These are phyloP conservation scores for Perca flavescens DNA, from an alignment of 2,113 vertebrate species.

Conservation along the genomic window DNA sequence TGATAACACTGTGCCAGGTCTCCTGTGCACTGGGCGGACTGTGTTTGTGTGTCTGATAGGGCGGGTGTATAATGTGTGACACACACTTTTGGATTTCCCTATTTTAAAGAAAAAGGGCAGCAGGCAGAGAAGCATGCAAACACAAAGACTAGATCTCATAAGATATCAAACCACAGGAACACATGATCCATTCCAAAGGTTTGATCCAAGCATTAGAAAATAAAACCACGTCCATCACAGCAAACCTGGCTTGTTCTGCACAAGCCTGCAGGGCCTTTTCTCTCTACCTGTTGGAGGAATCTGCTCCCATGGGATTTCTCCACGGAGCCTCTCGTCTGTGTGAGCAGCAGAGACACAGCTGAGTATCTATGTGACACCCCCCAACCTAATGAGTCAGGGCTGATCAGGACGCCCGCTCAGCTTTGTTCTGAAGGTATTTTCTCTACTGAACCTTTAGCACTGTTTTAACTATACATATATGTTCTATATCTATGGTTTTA, in stretches of 20 bases:
- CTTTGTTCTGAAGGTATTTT: background rate
- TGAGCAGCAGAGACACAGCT: constrained; percentile 88
- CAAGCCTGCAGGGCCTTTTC: constrained; percentile 55
- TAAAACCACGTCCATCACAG: constrained; percentile 71
- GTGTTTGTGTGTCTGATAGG: constrained; percentile 44
- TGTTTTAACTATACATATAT: too few relatives aligned
- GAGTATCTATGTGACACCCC: background rate
- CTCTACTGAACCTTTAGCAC: background rate
- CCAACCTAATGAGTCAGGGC: background rate
- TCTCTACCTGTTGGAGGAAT: constrained; percentile 92
- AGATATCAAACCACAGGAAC: constrained; percentile 33
- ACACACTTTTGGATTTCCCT: constrained; percentile 43
- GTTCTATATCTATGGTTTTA: too few relatives aligned
- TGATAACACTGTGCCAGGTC: constrained; percentile 67
- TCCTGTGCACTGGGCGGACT: constrained; percentile 47
- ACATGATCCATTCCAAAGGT: constrained; percentile 53
- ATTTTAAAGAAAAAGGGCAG: constrained; percentile 20
- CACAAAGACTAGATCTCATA: background rate
- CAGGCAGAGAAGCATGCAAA: constrained; percentile 52
- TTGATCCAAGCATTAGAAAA: constrained; percentile 39
- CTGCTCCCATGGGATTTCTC: constrained; percentile 93
- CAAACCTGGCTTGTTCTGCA: constrained; percentile 42
- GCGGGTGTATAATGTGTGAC: constrained; percentile 27
- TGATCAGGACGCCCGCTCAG: background rate
- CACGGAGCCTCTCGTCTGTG: constrained; percentile 93